Base-by-base conservation (phyloP, 2,797 vertebrate species). In the Threskiornis aethiopicus region DNA sequence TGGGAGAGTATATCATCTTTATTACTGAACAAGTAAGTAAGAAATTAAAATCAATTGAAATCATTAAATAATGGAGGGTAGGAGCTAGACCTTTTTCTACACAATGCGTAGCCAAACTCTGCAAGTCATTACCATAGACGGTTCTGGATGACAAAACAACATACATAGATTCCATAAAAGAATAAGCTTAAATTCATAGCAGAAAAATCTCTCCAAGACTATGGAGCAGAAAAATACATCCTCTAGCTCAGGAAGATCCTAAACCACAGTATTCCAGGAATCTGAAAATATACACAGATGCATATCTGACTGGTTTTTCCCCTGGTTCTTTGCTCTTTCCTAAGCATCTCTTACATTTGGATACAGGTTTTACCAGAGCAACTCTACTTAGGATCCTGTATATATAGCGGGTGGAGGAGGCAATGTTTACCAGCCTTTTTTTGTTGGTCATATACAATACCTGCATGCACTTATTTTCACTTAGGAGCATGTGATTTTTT, bases 171-270 rank as follows among this genome's bases (percentile, higher is more conserved):
- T 15, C n/a, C 8, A 7, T 18, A 33, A 22, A 5, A 70, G 8
- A 77, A 39, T 0, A 4, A 39, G n/a, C 3, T 61, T 25, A 13
- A 58, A 35, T 19, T 67, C 65, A 47, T 9, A 9, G 21, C n/a
- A 67, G 12, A 57, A 80, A 64, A 78, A 55, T 11, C 21, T 64
- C 22, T 42, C 20, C 20, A 75, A 78, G 25, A 22, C 13, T 20
- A 5, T 0, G 0, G 11, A 33, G 16, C 7, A 81, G 20, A 16
- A 15, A 80, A 83, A 22, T 26, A 42, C 0, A 0, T 25, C 21
- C 21, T 58, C 4, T 28, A 15, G 16, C 10, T 42, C 64, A 29
- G 10, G 14, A 78, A 79, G 49, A 52, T 44, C 61, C 58, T 65
- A 13, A 80, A 84, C 6, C 24, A 7, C 62, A 91, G 37, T 11